phyloP scores from a whole-genome alignment of 2,888 invertebrate genomes.

The Agrochola circellaris region DNA sequence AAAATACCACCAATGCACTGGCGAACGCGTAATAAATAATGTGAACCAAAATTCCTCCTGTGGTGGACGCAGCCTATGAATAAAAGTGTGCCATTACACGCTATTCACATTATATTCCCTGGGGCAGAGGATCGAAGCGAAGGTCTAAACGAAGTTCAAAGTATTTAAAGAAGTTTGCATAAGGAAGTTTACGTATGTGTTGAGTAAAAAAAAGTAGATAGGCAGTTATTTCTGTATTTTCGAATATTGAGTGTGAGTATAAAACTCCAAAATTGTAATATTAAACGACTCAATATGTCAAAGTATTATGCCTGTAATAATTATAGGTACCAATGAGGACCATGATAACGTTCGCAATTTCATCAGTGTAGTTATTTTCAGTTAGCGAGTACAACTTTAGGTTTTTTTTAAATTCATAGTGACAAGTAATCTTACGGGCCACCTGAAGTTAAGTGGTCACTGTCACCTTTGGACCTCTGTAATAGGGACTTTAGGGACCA shows the following conservation, averaged over 20 bases:
- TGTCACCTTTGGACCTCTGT: background rate
- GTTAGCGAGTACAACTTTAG: background rate
- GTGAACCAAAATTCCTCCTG: conserved; percentile 40
- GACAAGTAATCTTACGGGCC: too few species aligned
- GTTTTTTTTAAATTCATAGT: too few species aligned
- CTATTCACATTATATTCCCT: conserved; percentile 14
- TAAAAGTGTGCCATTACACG: conserved; percentile 36
- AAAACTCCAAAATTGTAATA: background rate
- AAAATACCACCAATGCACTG: background rate
- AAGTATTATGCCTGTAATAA: background rate
- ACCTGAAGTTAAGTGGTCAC: background rate
- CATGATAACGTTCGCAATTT: background rate
- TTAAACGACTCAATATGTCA: background rate
- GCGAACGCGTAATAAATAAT: conserved; percentile 38
- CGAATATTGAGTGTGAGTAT: background rate
- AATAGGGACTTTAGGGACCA: background rate
- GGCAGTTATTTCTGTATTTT: background rate
- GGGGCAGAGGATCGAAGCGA: conserved; percentile 1
- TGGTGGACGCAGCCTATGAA: conserved; percentile 36
- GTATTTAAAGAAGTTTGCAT: conserved; percentile 18
- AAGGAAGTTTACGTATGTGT: background rate
- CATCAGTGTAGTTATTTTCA: background rate
- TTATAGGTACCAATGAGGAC: background rate
- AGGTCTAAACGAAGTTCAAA: conserved; percentile 23
- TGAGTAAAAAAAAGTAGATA: background rate